Base-by-base conservation (phyloP, 53 echinoderm and acorn worm species). In the Zoroaster sp. region DNA sequence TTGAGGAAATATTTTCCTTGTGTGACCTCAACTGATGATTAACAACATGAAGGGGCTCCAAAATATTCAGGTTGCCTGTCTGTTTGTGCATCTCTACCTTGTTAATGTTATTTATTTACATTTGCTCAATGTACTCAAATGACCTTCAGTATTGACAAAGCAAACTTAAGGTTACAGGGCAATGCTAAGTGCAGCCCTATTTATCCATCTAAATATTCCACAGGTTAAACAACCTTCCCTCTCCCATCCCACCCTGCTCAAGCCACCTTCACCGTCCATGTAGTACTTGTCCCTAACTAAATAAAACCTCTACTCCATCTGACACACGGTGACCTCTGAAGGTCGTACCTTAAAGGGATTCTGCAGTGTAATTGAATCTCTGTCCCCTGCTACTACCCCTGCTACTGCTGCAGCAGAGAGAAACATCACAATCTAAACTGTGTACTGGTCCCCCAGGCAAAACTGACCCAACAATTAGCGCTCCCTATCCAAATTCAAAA, bases 391-490 rank as follows among this genome's bases (percentile, higher is more conserved):
- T 72, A 41, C 21, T 13, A 37, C 4, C 28, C 15, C 28, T 32
- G 53, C 63, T 15, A 34, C 51, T 52, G 53, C 35, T 36, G 4
- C 55, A 53, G 33, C 36, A 18, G 35, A 78, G 55, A 38, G 34
- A 37, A 59, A 78, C 38, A 36, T 59, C 78, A 59, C 78, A 78
- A 59, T 15, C 55, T 59, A 35, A 78, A 55, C 35, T 33, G 36
- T 8, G n/a, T 4, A 36, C 35, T 38, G 5, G 53, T 47, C 53
- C 55, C 63, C 36, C 11, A 34, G 63, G 78, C n/a, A 3, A 59
- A 78, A 78, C 15, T 59, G 78, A 37, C 55, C 78, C 63, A 35
- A 78, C 78, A 78, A 78, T 78, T 55, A 78, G 78, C 78, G 54
- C 49, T 51, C 37, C 35, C 77, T n/a, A 5, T 52, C 77, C 23